These are phyloP conservation scores for Diogma glabrata DNA, from an alignment of 2,888 invertebrate genomes.

Conservation along the genomic window DNA sequence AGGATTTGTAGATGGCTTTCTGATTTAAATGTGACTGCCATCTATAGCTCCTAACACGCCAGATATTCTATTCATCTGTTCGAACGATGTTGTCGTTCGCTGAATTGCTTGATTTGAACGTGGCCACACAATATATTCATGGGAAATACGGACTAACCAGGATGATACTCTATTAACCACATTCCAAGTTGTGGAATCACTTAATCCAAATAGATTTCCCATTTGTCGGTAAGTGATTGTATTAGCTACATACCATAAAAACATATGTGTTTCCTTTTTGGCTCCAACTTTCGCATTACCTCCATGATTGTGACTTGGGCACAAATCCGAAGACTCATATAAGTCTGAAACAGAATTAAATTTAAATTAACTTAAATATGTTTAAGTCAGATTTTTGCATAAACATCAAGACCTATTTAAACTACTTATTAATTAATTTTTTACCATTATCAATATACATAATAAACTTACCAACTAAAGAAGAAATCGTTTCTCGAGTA, in stretches of 20 bases:
- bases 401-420: too few species aligned
- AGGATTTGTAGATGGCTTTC: constrained; percentile 16
- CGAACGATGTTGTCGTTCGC: too few species aligned
- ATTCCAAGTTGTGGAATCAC: constrained; percentile 14
- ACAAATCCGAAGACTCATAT: background rate
- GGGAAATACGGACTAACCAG: constrained; percentile 14
- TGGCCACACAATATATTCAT: constrained; percentile 18
- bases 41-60: constrained; percentile 20
- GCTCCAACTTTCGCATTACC: background rate
- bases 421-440: too few species aligned
- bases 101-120: too few species aligned
- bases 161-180: constrained; percentile 12
- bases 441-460: too few species aligned
- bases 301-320: background rate
- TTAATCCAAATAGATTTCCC: constrained; percentile 15
- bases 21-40: constrained; percentile 20
- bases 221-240: constrained; percentile 15
- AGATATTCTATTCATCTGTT: background rate
- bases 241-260: constrained; percentile 17
- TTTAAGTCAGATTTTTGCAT: too few species aligned
- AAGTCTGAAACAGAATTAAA: background rate
- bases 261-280: constrained; percentile 10
- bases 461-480: too few species aligned
- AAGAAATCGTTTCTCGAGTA: too few species aligned
- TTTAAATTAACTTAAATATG: too few species aligned